Evolutionary conservation across 2,797 vertebrate genomes (phyloP).

Genomic region (Tarsius wallacei): DNA sequence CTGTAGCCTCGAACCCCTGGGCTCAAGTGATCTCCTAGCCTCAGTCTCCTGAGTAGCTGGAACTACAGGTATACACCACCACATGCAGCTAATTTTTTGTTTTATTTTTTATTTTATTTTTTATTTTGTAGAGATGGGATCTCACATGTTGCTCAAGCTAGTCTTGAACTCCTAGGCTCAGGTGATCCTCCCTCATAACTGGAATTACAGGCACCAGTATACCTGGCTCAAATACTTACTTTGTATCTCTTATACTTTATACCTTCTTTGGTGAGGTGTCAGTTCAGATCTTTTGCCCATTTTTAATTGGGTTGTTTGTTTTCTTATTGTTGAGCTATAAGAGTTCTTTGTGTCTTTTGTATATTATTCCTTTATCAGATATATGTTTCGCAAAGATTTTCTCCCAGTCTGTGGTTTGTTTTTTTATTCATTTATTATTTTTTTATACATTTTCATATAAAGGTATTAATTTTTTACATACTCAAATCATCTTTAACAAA

Average conservation of each 20-base stretch:
- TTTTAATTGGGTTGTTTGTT: neutral
- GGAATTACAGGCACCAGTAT: neutral
- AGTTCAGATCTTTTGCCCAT: neutral
- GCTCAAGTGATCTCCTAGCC: too few relatives aligned
- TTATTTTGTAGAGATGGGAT: neutral
- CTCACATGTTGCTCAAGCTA: neutral
- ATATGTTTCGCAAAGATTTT: neutral
- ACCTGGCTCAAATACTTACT: neutral
- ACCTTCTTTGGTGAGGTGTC: neutral
- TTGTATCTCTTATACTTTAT: neutral
- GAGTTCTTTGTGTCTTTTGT: neutral
- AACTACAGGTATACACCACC: too few relatives aligned
- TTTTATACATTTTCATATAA: neutral
- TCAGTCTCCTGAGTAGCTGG: too few relatives aligned
- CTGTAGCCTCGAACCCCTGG: too few relatives aligned
- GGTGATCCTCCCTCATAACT: neutral
- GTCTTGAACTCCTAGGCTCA: neutral
- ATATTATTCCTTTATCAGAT: neutral
- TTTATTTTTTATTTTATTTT: too few relatives aligned
- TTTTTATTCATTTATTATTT: neutral
- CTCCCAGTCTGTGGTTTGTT: neutral
- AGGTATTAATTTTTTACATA: neutral
- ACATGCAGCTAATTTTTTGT: too few relatives aligned
- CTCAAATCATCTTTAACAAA: neutral
- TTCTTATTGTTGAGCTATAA: neutral